These are phyloP conservation scores for Spilarctia lutea DNA, from an alignment of 2,888 invertebrate genomes.

Conservation along the genomic window DNA sequence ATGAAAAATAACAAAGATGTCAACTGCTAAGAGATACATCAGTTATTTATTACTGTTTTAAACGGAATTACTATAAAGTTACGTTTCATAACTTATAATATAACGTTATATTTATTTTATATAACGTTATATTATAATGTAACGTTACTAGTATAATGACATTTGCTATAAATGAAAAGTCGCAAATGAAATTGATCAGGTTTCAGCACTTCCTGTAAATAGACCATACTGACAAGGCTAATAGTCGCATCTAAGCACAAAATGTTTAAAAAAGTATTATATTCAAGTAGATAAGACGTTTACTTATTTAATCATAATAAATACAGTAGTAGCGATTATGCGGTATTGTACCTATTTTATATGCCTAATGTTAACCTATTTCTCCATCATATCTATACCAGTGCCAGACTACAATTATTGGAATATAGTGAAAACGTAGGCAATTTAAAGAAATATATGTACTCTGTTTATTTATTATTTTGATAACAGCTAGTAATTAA, in stretches of 20 bases:
- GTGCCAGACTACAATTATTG: not conserved
- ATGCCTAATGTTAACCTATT: not conserved
- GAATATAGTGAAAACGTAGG: not conserved
- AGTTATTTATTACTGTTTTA: no score
- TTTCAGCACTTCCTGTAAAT: not conserved
- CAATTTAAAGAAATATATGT: not conserved
- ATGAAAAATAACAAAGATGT: no score
- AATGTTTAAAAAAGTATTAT: slow-evolving; percentile 14
- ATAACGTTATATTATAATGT: no score
- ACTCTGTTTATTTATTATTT: not conserved
- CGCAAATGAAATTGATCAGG: not conserved
- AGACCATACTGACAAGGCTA: not conserved
- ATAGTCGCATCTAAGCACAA: slow-evolving; percentile 23
- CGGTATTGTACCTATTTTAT: not conserved
- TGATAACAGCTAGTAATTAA: no score
- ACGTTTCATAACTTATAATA: no score
- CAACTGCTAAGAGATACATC: no score
- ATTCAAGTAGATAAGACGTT: not conserved
- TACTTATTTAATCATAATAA: not conserved
- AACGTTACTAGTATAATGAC: no score
- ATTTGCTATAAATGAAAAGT: not conserved
- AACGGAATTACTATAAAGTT: no score
- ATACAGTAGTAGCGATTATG: no score
- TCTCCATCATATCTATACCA: no score
- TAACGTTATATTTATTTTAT: no score